These are phyloP conservation scores for Drosophila bocqueti DNA, from an alignment of 1,140 invertebrate genomes.

Conservation along the genomic window DNA sequence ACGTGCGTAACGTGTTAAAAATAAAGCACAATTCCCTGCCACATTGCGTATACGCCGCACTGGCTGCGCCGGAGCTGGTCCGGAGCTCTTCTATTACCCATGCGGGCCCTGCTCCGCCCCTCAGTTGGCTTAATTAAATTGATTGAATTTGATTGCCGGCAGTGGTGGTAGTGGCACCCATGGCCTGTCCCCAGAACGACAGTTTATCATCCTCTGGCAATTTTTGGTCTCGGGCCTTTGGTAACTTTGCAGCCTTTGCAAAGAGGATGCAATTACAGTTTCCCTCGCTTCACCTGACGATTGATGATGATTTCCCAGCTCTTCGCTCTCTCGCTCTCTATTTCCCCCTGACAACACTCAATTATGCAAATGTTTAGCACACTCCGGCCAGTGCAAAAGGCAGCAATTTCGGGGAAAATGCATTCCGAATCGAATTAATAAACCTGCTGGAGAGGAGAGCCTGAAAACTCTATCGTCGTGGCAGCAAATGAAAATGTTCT, in stretches of 20 bases:
- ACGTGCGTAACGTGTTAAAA: constrained; percentile 82
- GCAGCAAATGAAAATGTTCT: constrained; percentile 65
- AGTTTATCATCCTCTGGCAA: constrained; percentile 16
- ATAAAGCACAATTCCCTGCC: constrained; percentile 60
- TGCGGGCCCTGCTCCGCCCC: constrained; percentile 17
- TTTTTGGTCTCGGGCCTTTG: constrained; percentile 12
- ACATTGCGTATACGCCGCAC: constrained; percentile 67
- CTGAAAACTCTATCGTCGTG: constrained; percentile 2
- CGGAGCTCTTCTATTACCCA: constrained; percentile 19
- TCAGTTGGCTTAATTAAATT: constrained; percentile 70
- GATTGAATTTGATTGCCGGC: constrained; percentile 78
- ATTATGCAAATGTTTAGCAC: constrained; percentile 63
- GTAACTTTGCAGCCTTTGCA: constrained; percentile 14
- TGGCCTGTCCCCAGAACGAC: constrained; percentile 1
- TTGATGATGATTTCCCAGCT: constrained; percentile 9
- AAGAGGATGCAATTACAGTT: constrained; percentile 43
- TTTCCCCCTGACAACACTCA: constrained; percentile 44
- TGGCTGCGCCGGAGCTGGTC: neutral
- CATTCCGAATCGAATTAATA: constrained; percentile 78
- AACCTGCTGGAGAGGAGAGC: constrained; percentile 14
- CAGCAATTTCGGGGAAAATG: constrained; percentile 73
- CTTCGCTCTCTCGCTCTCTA: neutral
- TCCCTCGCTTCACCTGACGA: constrained; percentile 31
- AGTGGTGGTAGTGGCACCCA: constrained; percentile 20
- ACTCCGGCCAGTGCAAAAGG: constrained; percentile 35